phyloP scores from a whole-genome alignment of 2,113 vertebrate species.

The Rhinolophus ferrumequinum region DNA sequence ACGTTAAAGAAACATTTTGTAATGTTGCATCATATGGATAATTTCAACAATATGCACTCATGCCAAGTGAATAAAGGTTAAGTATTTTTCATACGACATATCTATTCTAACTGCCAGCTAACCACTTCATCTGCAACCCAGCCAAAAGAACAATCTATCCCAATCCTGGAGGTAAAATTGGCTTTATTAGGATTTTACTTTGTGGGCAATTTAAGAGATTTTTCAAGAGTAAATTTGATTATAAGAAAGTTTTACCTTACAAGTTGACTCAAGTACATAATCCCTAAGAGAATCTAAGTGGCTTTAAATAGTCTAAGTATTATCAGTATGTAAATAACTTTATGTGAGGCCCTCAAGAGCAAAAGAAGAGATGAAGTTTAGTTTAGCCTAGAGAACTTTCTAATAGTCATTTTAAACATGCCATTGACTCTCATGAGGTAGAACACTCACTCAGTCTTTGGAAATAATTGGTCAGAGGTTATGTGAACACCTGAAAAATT shows the following conservation, averaged over 20 bases:
- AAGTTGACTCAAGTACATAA: background rate
- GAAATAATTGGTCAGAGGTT: background rate
- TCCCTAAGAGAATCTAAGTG: background rate
- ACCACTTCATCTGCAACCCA: background rate
- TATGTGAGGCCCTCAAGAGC: background rate
- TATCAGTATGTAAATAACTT: background rate
- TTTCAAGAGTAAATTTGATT: background rate
- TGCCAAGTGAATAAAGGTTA: slow-evolving; percentile 4
- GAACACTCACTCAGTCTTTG: background rate
- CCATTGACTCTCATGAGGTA: background rate
- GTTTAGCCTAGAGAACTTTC: slow-evolving; percentile 15
- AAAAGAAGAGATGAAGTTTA: slow-evolving; percentile 17
- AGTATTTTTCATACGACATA: background rate
- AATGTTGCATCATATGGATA: background rate
- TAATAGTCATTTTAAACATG: slow-evolving; percentile 15
- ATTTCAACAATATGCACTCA: background rate
- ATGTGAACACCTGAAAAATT: background rate
- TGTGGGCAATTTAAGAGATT: background rate
- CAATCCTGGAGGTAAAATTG: background rate
- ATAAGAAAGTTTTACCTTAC: background rate
- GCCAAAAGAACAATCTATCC: slow-evolving; percentile 13
- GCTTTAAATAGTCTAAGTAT: slow-evolving; percentile 44
- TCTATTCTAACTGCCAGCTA: background rate
- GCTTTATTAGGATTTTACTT: slow-evolving; percentile 43
- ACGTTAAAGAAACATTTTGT: background rate